Evolutionary conservation across 2,888 invertebrate species (phyloP).

Genomic region (Biston stratarius): DNA sequence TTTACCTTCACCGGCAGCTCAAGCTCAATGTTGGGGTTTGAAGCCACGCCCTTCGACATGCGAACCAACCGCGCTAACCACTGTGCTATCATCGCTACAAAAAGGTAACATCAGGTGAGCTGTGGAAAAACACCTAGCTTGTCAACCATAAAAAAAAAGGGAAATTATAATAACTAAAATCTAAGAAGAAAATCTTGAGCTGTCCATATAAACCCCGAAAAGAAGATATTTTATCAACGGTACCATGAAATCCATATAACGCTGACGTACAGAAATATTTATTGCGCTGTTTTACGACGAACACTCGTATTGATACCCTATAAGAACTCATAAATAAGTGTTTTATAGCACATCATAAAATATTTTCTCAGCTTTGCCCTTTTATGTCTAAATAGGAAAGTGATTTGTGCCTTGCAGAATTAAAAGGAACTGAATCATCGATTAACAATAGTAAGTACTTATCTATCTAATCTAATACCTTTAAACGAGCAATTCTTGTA

Average conservation of each 20-base stretch:
- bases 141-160: no score
- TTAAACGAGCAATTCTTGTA: no score
- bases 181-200: no score
- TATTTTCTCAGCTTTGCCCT: conserved; percentile 39
- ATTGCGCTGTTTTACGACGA: conserved; percentile 44
- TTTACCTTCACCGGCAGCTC: no score
- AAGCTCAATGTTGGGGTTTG: no score
- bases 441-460: not conserved
- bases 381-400: conserved; percentile 32
- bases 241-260: conserved; percentile 21
- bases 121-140: no score
- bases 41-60: no score
- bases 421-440: conserved; percentile 1
- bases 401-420: conserved; percentile 19
- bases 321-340: conserved; percentile 51
- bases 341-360: conserved; percentile 55
- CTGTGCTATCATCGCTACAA: no score
- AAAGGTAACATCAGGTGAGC: no score
- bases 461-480: no score
- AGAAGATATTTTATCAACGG: conserved; percentile 18
- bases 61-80: no score
- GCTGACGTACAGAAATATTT: conserved; percentile 41
- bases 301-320: conserved; percentile 48
- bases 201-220: not conserved
- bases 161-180: no score